A percentile compares a stretch with the other conserved stretches of the same genome.
Conservation (phyloP, 2,888 invertebrate genomes). For the Watsonalla cultraria region DNA sequence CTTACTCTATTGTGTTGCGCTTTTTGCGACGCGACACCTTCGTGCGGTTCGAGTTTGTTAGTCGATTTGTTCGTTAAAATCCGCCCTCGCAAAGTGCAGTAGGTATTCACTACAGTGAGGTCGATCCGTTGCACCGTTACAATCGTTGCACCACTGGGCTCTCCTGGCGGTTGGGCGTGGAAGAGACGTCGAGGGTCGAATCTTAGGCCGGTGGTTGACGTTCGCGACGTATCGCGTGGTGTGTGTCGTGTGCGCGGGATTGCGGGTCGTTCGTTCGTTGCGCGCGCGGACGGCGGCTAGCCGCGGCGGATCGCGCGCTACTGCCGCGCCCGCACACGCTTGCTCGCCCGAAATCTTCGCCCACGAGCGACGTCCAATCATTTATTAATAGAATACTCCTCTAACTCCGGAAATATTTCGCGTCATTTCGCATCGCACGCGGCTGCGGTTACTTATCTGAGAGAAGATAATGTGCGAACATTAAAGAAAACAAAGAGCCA, state of each 20-base stretch:
- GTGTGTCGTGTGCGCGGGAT: constrained; percentile 62
- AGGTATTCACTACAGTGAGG: constrained; percentile 37
- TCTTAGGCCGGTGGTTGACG: constrained; percentile 50
- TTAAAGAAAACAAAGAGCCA: constrained; percentile 30
- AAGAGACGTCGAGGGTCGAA: constrained; percentile 42
- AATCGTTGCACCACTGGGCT: not conserved
- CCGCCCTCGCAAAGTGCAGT: constrained; percentile 70
- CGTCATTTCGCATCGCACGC: constrained; percentile 75
- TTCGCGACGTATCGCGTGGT: constrained; percentile 33
- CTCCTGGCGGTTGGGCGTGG: not conserved
- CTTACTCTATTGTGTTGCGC: constrained; percentile 78
- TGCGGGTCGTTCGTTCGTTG: constrained; percentile 79
- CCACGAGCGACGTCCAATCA: constrained; percentile 72
- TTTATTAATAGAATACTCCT: constrained; percentile 77
- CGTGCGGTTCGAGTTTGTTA: constrained; percentile 74
- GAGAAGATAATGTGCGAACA: constrained; percentile 40
- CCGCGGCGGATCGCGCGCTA: constrained; percentile 77
- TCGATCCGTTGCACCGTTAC: constrained; percentile 44
- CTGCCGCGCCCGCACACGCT: constrained; percentile 59
- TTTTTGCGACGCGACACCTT: constrained; percentile 78
- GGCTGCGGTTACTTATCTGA: constrained; percentile 57
- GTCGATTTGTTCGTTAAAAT: constrained; percentile 76
- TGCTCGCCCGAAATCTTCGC: constrained; percentile 69
- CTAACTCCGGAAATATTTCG: constrained; percentile 79
- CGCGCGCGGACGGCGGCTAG: constrained; percentile 75